Evolutionary conservation across 2,888 invertebrate species (phyloP), one percentile per base, ranked within the genome.

Genomic region (Cinara cedri): DNA sequence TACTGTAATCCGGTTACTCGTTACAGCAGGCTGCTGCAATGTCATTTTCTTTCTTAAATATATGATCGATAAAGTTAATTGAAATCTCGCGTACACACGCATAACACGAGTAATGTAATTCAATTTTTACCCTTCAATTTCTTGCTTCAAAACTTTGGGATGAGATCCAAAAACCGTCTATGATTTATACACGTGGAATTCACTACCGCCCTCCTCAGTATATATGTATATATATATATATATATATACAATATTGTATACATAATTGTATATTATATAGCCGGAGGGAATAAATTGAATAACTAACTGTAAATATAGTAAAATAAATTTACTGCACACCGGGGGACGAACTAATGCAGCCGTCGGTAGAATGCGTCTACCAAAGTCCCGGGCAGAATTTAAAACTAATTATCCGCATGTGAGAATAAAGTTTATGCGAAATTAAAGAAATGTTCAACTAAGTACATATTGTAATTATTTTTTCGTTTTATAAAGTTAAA

Each of bases 61-160:
- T 6, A 6, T 4, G 34, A 49, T 46, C 26, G 34, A 19, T 14
- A 72, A 57, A 24, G 8, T 60, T 72, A 60, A 49, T 60, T 19
- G 49, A 60, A 60, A 51, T 63, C 49, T 3, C 34, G 34, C 34
- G 34, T 6, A 19, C 49, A 34, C 14, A 16, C 14, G 42, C 60
- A 49, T 44, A 42, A 34, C 34, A 1, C 3, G 1, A 72, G 19
- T 1, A 49, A 62, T 19, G 21, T 49, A 63, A 42, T 74, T 63
- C 34, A 51, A 63, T 74, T 63, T 51, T 51, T 42, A 13, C 16
- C 21, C 51, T 63, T 21, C 21, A 51, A 54, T 63, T 62, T 63
- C 63, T 63, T 74, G 11, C 54, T 74, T 54, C 54, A 54, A 74
- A 74, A 65, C 24, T 63, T 74, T 65, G 21, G 54, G 63, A 63